phyloP scores from a whole-genome alignment of 2,113 vertebrate genomes.

The Spea multiplicata region DNA sequence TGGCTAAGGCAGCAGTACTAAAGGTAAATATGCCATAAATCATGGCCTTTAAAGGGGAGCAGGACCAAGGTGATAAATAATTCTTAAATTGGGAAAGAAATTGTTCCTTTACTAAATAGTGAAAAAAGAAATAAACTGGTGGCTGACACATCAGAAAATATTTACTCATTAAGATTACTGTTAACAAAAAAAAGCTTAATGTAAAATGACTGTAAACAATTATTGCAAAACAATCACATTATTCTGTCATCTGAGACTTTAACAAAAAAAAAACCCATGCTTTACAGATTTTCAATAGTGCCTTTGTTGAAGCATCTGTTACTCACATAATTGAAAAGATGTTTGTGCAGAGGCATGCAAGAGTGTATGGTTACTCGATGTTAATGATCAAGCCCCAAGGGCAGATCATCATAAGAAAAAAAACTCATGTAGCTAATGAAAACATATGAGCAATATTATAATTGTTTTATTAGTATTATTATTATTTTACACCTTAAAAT shows the following conservation, averaged over 20 bases:
- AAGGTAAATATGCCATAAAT: no score
- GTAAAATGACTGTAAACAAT: not conserved
- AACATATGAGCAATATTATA: not conserved
- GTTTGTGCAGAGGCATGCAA: conserved; percentile 73
- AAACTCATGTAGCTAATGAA: conserved; percentile 22
- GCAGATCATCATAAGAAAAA: conserved; percentile 70
- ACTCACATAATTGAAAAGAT: conserved; percentile 77
- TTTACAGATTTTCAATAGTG: conserved; percentile 73
- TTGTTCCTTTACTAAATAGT: no score
- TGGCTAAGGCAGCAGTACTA: no score
- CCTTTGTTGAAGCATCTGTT: conserved; percentile 77
- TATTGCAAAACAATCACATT: conserved; percentile 67
- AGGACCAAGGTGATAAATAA: no score
- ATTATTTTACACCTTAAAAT: not conserved
- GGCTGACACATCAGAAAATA: no score
- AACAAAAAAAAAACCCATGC: conserved; percentile 53
- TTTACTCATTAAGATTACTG: no score
- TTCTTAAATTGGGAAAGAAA: no score
- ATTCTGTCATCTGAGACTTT: conserved; percentile 69
- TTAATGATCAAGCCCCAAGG: conserved; percentile 75
- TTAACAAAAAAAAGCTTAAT: no score
- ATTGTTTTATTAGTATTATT: not conserved
- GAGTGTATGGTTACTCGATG: conserved; percentile 75
- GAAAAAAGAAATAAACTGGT: no score
- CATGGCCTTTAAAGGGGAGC: no score